Percentiles rank a stretch among this genome's conserved stretches.
Conservation (phyloP, 2,888 invertebrate genomes). For the Anthophora plumipes region DNA sequence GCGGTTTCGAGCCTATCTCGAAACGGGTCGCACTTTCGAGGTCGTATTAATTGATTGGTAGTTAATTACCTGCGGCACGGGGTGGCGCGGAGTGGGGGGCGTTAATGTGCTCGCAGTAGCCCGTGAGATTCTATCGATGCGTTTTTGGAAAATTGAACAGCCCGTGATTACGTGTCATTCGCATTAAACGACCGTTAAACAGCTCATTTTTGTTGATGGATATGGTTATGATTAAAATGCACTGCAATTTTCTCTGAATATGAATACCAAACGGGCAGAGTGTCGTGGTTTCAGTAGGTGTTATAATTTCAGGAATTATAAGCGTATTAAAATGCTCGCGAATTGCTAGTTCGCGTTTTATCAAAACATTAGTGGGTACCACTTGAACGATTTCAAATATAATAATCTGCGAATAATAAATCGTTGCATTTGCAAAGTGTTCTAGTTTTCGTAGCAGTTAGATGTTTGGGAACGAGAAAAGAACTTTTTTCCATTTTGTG, state of each 20-base stretch:
- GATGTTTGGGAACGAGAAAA: not conserved
- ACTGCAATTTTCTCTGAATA: not conserved
- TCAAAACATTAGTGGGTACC: not conserved
- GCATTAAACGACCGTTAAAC: conserved; percentile 35
- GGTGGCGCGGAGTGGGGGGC: conserved; percentile 9
- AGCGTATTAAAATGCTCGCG: not conserved
- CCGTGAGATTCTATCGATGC: conserved; percentile 35
- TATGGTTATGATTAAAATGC: conserved; percentile 7
- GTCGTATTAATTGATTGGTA: conserved; percentile 40
- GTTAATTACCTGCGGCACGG: conserved; percentile 23
- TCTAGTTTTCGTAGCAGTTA: no score
- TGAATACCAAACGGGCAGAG: not conserved
- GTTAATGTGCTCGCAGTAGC: conserved; percentile 20
- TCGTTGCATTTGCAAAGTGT: no score
- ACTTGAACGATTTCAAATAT: not conserved
- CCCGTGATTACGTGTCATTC: conserved; percentile 29
- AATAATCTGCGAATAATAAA: no score
- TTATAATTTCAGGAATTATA: not conserved
- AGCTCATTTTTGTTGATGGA: conserved; percentile 26
- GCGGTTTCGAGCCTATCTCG: conserved; percentile 5
- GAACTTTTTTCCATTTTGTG: not conserved
- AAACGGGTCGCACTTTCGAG: conserved; percentile 21
- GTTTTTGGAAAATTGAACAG: conserved; percentile 39
- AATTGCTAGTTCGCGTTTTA: not conserved
- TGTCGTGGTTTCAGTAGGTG: not conserved